Evolutionary conservation across 2,888 invertebrate species (phyloP).

Genomic region (Agrotis puta): DNA sequence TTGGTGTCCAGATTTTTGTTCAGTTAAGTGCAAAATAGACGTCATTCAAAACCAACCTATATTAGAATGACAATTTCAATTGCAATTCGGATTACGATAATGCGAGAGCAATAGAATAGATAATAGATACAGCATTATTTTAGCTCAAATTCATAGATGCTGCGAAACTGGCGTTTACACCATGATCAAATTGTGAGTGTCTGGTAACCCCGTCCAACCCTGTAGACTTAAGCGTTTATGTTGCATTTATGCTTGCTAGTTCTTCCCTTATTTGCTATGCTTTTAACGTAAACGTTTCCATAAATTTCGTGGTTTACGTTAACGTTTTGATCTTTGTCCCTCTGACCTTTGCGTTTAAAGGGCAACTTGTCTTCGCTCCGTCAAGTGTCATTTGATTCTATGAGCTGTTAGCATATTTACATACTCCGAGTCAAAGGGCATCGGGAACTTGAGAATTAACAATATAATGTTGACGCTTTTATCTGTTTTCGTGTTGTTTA

Average conservation of each 20-base stretch:
- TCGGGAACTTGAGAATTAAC: conserved; percentile 27
- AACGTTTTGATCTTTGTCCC: conserved; percentile 46
- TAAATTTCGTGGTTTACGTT: conserved; percentile 38
- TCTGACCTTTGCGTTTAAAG: conserved; percentile 47
- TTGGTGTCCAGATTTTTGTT: not conserved
- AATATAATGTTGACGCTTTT: conserved; percentile 42
- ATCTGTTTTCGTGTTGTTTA: conserved; percentile 29
- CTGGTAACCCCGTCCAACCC: too few relatives aligned
- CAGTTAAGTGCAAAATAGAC: not conserved
- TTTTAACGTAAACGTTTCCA: conserved; percentile 15
- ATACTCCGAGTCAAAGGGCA: conserved; percentile 43
- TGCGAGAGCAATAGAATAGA: too few relatives aligned
- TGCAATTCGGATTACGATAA: too few relatives aligned
- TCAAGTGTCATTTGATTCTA: conserved; percentile 59
- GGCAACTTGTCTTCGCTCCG: conserved; percentile 49
- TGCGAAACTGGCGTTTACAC: too few relatives aligned
- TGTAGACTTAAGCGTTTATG: too few relatives aligned
- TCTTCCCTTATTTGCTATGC: not conserved
- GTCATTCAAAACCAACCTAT: too few relatives aligned
- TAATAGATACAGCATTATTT: too few relatives aligned
- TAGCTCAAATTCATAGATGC: too few relatives aligned
- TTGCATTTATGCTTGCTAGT: too few relatives aligned
- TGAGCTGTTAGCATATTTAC: conserved; percentile 57
- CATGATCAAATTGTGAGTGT: too few relatives aligned
- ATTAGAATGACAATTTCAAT: too few relatives aligned